Evolutionary conservation across 2,797 vertebrate genomes (phyloP).

Genomic region (Atherinosoma microstoma): DNA sequence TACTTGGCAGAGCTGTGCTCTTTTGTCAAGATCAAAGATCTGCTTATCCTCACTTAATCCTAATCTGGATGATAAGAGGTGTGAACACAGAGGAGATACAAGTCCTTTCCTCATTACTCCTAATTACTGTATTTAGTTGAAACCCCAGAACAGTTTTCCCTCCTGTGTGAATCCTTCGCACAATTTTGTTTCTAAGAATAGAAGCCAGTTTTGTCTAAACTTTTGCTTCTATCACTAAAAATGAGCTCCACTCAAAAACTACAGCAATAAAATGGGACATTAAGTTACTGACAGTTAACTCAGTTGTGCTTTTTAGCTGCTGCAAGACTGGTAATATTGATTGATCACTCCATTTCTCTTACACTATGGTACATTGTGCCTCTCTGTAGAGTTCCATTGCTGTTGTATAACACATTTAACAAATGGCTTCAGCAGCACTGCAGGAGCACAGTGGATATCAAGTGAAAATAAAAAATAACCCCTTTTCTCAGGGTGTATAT

Average conservation of each 20-base stretch:
- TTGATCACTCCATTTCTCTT: slow-evolving; percentile 27
- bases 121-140: slow-evolving; percentile 41
- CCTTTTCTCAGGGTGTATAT: slow-evolving; percentile 30
- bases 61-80: slow-evolving; percentile 57
- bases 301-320: slow-evolving; percentile 29
- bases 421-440: slow-evolving; percentile 49
- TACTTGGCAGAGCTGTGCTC: slow-evolving; percentile 19
- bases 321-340: slow-evolving; percentile 36
- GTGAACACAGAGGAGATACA: slow-evolving; percentile 34
- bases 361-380: slow-evolving; percentile 21
- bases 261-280: slow-evolving; percentile 24
- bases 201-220: slow-evolving; percentile 7
- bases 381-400: slow-evolving; percentile 33
- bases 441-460: slow-evolving; percentile 35
- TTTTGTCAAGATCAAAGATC: slow-evolving; percentile 51
- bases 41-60: slow-evolving; percentile 40
- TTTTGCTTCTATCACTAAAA: neutral
- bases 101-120: slow-evolving; percentile 38
- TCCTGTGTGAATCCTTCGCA: slow-evolving; percentile 14
- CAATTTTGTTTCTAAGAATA: neutral
- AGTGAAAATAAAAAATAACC: slow-evolving; percentile 47
- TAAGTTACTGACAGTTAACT: slow-evolving; percentile 32
- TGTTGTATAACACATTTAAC: slow-evolving; percentile 60
- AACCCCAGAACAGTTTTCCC: slow-evolving; percentile 35
- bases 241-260: slow-evolving; percentile 6